Base-by-base conservation (phyloP, 2,888 invertebrate species). In the Aphidius colemani region DNA sequence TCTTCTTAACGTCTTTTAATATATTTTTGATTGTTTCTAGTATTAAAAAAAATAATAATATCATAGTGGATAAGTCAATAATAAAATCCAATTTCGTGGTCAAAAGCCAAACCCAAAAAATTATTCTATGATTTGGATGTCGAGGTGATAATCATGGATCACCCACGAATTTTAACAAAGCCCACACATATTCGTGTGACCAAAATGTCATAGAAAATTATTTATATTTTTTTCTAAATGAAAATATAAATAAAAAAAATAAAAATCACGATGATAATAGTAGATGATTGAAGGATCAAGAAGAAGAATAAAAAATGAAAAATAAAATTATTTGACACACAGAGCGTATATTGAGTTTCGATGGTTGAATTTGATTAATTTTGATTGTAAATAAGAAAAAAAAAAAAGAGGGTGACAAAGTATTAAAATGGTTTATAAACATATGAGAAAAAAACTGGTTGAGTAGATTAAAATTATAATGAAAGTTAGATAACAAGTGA, bases 391-490 rank as follows among this genome's bases (percentile, higher is more conserved):
- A 30, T 3, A 30, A 30, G 0, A 30, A 30, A 30, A 30, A 2
- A 4, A 30, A 30, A 30, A 30, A 30, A 30, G 5, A 5, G 30
- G 30, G 5, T 30, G 30, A 30, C 30, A 30, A 30, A 18, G 13
- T 18, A 18, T 30, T 5, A 30, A 30, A 30, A 30, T 30, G 5
- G 30, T 30, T 30, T 30, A 30, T 30, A 30, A 30, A 30, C 3
- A 30, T 30, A 30, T 30, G 18, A 13, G 40, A 58, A 55, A 39
- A 18, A 55, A 43, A 53, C 43, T 46, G 8, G 53, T 59, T 10
- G 59, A 66, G 65, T 51, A 69, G 69, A 70, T 70, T 67, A 58
- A 53, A 59, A 59, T 59, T 66, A 67, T 63, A 66, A 69, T 65
- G 61, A 59, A 67, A 64, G 40, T 59, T 55, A 64, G 63, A 60